Base-by-base conservation (phyloP, 2,888 invertebrate species). In the Bedellia somnulentella region DNA sequence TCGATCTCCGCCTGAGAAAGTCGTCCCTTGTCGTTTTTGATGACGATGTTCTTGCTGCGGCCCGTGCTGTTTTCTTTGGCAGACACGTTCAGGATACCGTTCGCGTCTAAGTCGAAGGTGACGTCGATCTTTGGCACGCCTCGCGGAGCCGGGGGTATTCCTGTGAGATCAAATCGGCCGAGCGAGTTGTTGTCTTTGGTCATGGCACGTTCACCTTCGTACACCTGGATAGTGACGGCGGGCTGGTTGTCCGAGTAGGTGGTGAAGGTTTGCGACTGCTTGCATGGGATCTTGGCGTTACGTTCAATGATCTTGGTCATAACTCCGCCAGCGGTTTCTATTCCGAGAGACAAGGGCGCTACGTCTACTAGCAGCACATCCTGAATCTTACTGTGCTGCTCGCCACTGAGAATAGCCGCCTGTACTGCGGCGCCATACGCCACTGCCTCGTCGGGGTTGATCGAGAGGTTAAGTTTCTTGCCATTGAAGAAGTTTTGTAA, bases 211-310 rank as follows among this genome's bases (percentile, higher is more conserved):
- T 89, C 88, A 5, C 88, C 88, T 52, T 89, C 86, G 45, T 79
- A 84, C 10, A 86, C 86, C 54, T 86, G 84, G 29, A 88, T 80
- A 11, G 81, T 81, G 14, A 88, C 87, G 1, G 81, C 86, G 1
- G 86, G 80, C 53, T 91, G 90, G 57, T 89, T 90, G 64, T 91
- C 90, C 0, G 86, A 59, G 51, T 87, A 89, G 0, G 90, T 91
- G 10, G 89, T 85, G 63, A 90, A 91, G 0, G 80, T 83, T 51
- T 86, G 81, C 0, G 81, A 70, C 49, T 86, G 83, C 46, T 83
- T 86, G 64, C 83, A 83, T 1, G 87, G 87, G 37, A 87, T 86
- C 44, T 82, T 76, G 4, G 79, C 64, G 49, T 87, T 87, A 39
- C 88, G 70, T 43, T 88, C 85, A 32, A 89, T 77, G 28, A 89